These are phyloP conservation scores for Bothrops jararaca DNA, from an alignment of 2,113 vertebrate genomes.

Conservation along the genomic window DNA sequence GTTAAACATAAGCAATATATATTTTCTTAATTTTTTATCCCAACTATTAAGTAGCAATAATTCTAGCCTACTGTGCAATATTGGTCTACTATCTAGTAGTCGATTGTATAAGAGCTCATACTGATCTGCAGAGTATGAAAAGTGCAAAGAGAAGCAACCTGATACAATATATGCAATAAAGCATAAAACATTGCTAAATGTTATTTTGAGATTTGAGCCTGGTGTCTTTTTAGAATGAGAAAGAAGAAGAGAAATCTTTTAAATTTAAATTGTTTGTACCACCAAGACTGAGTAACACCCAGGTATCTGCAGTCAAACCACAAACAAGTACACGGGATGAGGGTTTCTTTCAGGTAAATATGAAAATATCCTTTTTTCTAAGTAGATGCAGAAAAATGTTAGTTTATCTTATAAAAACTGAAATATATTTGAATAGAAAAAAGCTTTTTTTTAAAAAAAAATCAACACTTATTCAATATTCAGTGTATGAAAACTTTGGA, in stretches of 20 bases:
- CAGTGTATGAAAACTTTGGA: not conserved
- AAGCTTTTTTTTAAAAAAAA: not conserved
- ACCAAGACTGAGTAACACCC: conserved; percentile 49
- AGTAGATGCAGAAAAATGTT: not conserved
- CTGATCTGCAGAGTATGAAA: not conserved
- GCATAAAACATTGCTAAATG: rapidly evolving
- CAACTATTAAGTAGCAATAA: not conserved
- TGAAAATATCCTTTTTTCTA: rapidly evolving
- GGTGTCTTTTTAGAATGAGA: not conserved
- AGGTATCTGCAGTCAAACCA: conserved; percentile 57
- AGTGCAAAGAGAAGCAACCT: not conserved
- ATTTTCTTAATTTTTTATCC: not conserved
- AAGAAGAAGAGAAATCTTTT: conserved; percentile 36
- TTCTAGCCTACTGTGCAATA: not conserved
- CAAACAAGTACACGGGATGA: conserved; percentile 32
- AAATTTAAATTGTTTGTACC: conserved; percentile 47
- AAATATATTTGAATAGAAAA: not conserved
- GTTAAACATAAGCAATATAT: not conserved
- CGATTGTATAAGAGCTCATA: not conserved
- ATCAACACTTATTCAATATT: not conserved
- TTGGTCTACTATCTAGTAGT: not conserved
- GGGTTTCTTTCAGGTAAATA: conserved; percentile 24
- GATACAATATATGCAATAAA: not conserved
- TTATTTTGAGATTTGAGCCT: not conserved
- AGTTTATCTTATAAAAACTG: not conserved